Conservation (phyloP, 2,888 invertebrate species). For the Stenurella melanura region DNA sequence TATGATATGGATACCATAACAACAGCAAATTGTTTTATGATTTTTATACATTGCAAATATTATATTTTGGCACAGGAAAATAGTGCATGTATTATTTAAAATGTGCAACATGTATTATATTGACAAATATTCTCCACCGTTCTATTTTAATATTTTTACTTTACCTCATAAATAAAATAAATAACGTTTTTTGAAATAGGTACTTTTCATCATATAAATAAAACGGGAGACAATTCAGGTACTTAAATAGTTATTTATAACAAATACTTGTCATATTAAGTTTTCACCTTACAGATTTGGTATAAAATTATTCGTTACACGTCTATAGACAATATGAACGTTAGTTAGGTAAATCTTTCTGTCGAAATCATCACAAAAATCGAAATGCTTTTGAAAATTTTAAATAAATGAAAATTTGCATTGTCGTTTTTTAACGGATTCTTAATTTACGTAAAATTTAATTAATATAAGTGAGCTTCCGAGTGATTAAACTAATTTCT, state of each 20-base stretch:
- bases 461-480: too few relatives aligned
- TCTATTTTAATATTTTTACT: not conserved
- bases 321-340: too few relatives aligned
- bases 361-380: not conserved
- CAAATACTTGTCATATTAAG: slow-evolving; percentile 7
- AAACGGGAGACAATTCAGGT: slow-evolving; percentile 16
- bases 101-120: slow-evolving; percentile 32
- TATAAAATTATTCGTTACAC: slow-evolving; percentile 20
- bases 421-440: too few relatives aligned
- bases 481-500: too few relatives aligned
- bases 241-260: slow-evolving; percentile 12
- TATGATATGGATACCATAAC: not conserved
- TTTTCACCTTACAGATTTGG: not conserved
- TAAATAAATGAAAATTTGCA: too few relatives aligned
- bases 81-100: slow-evolving; percentile 32
- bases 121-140: slow-evolving; percentile 20
- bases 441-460: too few relatives aligned
- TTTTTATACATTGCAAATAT: slow-evolving; percentile 16
- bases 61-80: slow-evolving; percentile 37
- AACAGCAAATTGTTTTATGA: slow-evolving; percentile 5
- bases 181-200: not conserved
- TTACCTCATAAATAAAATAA: not conserved
- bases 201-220: not conserved
- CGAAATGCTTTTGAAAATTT: too few relatives aligned
- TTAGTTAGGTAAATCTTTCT: not conserved